These are phyloP conservation scores for Todus mexicanus DNA, from an alignment of 2,797 vertebrate genomes.

Conservation along the genomic window DNA sequence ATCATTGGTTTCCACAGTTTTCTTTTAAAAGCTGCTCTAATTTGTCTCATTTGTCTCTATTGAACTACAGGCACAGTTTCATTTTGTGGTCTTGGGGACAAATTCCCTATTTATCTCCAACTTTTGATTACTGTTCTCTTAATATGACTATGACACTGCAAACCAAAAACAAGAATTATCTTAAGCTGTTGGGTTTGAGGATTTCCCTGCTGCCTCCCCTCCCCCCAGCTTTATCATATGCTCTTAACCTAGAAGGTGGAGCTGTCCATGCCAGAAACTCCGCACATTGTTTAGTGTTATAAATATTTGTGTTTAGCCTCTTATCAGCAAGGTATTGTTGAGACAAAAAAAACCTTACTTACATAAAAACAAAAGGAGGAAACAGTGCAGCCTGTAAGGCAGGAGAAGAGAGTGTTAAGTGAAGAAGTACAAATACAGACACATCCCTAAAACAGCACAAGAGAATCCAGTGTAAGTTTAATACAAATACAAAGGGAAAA, in stretches of 20 bases:
- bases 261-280: background rate
- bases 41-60: background rate
- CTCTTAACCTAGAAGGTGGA: background rate
- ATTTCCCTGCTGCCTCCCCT: too few species aligned
- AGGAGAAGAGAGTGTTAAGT: background rate
- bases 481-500: background rate
- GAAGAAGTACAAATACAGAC: background rate
- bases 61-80: background rate
- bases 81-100: background rate
- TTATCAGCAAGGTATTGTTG: conserved; percentile 15
- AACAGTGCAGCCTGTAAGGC: background rate
- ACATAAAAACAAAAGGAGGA: conserved; percentile 41
- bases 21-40: background rate
- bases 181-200: background rate
- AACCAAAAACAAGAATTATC: background rate
- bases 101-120: background rate
- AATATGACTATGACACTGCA: background rate
- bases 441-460: background rate
- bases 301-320: conserved; percentile 7
- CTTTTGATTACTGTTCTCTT: background rate
- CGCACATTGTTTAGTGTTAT: background rate
- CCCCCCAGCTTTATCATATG: background rate
- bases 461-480: background rate
- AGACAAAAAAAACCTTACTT: background rate
- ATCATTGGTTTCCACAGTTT: background rate